Conservation (phyloP, 1,140 invertebrate genomes). For the Cotesia typhae region DNA sequence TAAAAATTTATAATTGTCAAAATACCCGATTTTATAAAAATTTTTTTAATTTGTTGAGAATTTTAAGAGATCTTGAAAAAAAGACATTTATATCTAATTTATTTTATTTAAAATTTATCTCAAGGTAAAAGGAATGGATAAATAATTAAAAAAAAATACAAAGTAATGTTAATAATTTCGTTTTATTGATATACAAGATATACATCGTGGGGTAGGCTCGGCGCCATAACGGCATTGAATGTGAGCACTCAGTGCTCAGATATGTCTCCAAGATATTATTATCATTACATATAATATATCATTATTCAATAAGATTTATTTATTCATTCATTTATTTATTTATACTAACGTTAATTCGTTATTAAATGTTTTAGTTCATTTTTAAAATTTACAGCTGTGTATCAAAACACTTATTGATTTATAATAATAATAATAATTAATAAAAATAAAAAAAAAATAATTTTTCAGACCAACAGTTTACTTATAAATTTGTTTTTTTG, state of each 20-base stretch:
- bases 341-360: background rate
- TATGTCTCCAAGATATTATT: slow-evolving; percentile 22
- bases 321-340: background rate
- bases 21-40: no score
- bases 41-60: no score
- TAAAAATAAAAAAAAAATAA: background rate
- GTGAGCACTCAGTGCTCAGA: slow-evolving; percentile 19
- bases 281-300: background rate
- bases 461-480: background rate
- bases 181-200: slow-evolving; percentile 64
- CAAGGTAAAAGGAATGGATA: background rate
- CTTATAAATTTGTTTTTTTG: background rate
- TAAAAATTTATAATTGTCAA: no score
- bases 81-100: no score
- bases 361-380: background rate
- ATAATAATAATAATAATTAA: slow-evolving; percentile 4
- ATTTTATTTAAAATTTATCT: no score
- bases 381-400: background rate
- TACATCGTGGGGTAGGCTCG: slow-evolving; percentile 57
- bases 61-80: no score
- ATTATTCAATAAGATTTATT: background rate
- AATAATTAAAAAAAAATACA: slow-evolving; percentile 8
- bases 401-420: slow-evolving; percentile 11
- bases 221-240: slow-evolving; percentile 37
- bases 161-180: slow-evolving; percentile 55